Evolutionary conservation across 1,140 invertebrate genomes (phyloP).

Genomic region (Watersipora subatra): DNA sequence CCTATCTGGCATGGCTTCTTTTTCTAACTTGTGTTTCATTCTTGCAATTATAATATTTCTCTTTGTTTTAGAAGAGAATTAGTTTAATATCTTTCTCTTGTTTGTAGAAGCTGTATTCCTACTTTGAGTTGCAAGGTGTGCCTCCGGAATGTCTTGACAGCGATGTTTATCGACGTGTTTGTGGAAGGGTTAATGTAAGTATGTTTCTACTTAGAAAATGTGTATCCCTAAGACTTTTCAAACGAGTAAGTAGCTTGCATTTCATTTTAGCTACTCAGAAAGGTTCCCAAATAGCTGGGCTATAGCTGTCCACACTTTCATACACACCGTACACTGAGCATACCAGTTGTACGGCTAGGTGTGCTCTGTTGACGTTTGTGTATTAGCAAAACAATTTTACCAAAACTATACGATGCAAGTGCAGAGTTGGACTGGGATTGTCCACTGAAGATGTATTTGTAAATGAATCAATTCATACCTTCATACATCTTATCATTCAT

Average conservation of each 20-base stretch:
- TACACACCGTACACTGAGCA: too few species aligned
- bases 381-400: too few species aligned
- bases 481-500: too few species aligned
- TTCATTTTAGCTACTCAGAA: too few species aligned
- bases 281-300: too few species aligned
- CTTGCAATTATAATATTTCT: background rate
- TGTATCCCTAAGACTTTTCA: too few species aligned
- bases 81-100: conserved; percentile 16
- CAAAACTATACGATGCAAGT: too few species aligned
- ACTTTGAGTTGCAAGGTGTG: conserved; percentile 96
- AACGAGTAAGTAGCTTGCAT: too few species aligned
- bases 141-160: conserved; percentile 95
- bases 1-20: background rate
- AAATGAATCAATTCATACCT: too few species aligned
- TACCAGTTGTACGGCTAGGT: background rate
- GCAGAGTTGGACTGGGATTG: too few species aligned
- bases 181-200: conserved; percentile 82
- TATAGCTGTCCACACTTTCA: background rate
- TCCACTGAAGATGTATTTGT: too few species aligned
- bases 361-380: background rate
- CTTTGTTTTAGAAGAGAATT: background rate
- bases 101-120: conserved; percentile 89
- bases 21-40: background rate
- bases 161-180: conserved; percentile 85
- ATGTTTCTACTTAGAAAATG: too few species aligned